These are phyloP conservation scores for Furnarius figulus DNA, from an alignment of 2,113 vertebrate genomes.

Conservation along the genomic window DNA sequence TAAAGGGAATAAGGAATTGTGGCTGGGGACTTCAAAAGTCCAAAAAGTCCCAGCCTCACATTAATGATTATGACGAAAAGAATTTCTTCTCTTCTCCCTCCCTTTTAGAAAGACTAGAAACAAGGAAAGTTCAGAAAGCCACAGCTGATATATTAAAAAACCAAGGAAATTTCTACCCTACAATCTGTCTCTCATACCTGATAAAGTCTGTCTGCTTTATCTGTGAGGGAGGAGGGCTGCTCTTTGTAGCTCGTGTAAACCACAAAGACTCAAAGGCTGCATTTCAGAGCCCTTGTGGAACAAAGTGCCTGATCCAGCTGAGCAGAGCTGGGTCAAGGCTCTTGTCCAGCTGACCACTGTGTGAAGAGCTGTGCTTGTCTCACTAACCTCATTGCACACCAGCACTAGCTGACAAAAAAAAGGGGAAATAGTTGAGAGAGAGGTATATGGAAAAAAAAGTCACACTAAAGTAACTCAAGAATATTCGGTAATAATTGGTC, in stretches of 20 bases:
- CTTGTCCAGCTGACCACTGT: background rate
- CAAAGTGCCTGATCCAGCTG: background rate
- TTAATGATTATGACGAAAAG: background rate
- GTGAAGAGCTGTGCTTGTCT: background rate
- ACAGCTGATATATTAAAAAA: background rate
- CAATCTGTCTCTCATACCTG: background rate
- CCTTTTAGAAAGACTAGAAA: background rate
- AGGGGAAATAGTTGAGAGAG: background rate
- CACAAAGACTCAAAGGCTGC: background rate
- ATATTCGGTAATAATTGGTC: background rate
- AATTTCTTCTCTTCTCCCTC: background rate
- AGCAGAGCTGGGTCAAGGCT: background rate
- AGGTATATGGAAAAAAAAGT: accelerated
- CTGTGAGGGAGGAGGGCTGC: background rate
- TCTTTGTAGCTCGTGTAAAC: background rate
- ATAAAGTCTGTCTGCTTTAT: background rate
- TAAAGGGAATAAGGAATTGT: background rate
- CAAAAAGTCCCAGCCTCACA: background rate
- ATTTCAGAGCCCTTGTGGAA: background rate
- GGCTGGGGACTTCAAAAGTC: background rate
- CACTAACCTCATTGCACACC: background rate
- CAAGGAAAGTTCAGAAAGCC: background rate
- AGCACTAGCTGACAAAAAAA: background rate
- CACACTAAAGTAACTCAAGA: background rate
- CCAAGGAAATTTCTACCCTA: background rate